A percentile compares a stretch with the other conserved stretches of the same genome.
phyloP scores from a whole-genome alignment of 2,888 invertebrate genomes.

The Lapara coniferarum region DNA sequence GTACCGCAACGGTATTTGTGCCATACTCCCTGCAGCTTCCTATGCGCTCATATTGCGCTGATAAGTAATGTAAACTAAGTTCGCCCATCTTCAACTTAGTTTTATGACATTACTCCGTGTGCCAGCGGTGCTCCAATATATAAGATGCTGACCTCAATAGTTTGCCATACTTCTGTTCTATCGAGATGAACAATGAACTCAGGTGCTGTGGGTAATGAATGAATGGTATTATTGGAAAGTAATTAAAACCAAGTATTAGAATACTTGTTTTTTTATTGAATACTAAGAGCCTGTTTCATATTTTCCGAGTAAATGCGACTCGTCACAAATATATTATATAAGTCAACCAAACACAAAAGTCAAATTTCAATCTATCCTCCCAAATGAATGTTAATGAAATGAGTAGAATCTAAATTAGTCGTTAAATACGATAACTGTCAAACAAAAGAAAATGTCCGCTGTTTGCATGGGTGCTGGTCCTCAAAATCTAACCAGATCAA shows the following conservation, averaged over 20 bases:
- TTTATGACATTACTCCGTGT: slow-evolving; percentile 21
- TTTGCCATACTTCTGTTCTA: slow-evolving; percentile 11
- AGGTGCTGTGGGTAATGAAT: neutral
- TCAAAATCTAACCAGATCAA: too few relatives aligned
- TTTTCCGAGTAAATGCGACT: too few relatives aligned
- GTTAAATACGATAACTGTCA: too few relatives aligned
- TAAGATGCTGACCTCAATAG: slow-evolving; percentile 22
- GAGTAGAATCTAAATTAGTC: too few relatives aligned
- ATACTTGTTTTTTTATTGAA: too few relatives aligned
- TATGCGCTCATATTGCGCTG: slow-evolving; percentile 15
- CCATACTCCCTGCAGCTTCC: neutral
- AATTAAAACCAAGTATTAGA: neutral
- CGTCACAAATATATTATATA: too few relatives aligned
- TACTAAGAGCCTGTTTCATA: too few relatives aligned
- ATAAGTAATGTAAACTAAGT: slow-evolving; percentile 21
- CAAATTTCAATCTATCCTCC: too few relatives aligned
- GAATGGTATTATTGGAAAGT: neutral
- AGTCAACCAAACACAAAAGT: too few relatives aligned
- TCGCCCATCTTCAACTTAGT: slow-evolving; percentile 17
- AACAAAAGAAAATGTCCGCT: too few relatives aligned
- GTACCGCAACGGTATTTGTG: neutral
- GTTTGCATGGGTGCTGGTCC: too few relatives aligned
- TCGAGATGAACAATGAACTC: slow-evolving; percentile 5
- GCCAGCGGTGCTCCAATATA: slow-evolving; percentile 21
- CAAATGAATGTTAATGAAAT: too few relatives aligned